These are phyloP conservation scores for Drosophila cognata DNA, from an alignment of 2,888 invertebrate species.

Conservation along the genomic window DNA sequence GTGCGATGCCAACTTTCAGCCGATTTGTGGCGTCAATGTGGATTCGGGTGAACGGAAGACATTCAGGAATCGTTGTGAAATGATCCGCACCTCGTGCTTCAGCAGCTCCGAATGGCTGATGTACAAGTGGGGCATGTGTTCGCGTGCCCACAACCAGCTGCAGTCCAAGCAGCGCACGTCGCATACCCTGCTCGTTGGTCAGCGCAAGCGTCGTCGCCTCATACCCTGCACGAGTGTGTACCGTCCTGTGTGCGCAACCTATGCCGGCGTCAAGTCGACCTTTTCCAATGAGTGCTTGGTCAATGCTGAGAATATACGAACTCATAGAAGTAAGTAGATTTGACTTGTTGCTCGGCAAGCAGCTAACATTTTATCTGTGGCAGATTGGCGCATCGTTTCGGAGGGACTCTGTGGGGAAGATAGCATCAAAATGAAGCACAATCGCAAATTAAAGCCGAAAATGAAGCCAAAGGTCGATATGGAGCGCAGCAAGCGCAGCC, in stretches of 20 bases:
- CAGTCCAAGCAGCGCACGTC: slow-evolving; percentile 10
- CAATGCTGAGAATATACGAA: slow-evolving; percentile 75
- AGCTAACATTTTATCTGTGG: neutral
- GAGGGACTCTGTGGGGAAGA: slow-evolving; percentile 79
- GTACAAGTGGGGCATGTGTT: slow-evolving; percentile 54
- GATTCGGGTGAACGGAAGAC: slow-evolving; percentile 45
- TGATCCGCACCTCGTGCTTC: slow-evolving; percentile 63
- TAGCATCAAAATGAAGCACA: slow-evolving; percentile 67
- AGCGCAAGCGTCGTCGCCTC: slow-evolving; percentile 44
- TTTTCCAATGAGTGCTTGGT: slow-evolving; percentile 79
- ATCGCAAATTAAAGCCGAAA: slow-evolving; percentile 50
- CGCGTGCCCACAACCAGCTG: slow-evolving; percentile 10
- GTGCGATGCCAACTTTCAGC: slow-evolving; percentile 44
- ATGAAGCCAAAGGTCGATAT: slow-evolving; percentile 47
- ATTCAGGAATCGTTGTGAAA: slow-evolving; percentile 71
- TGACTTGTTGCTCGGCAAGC: accelerated
- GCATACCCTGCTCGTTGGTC: slow-evolving; percentile 37
- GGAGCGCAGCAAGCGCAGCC: slow-evolving; percentile 65
- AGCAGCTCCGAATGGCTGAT: slow-evolving; percentile 59
- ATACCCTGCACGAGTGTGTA: slow-evolving; percentile 73
- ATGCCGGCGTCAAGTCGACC: slow-evolving; percentile 79
- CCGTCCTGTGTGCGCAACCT: slow-evolving; percentile 77
- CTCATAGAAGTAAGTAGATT: slow-evolving; percentile 61
- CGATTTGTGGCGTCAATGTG: slow-evolving; percentile 66
- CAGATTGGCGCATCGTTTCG: slow-evolving; percentile 77